Base-by-base conservation (phyloP, 2,888 invertebrate species). In the Drosophila paramelanica region DNA sequence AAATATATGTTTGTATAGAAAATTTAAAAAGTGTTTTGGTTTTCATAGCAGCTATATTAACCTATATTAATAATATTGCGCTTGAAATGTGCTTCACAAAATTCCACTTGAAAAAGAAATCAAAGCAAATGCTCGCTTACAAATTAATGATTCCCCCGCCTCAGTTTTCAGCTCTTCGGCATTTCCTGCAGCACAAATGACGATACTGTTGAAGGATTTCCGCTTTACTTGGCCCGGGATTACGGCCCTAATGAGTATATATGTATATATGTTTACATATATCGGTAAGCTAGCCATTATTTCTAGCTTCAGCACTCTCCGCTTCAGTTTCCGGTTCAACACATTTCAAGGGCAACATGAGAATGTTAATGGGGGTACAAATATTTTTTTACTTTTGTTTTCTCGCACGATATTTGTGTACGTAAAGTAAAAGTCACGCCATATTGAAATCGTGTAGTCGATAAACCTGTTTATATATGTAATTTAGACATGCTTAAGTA, bases 141-240 rank as follows among this genome's bases (percentile, higher is more conserved):
- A 31, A 10, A 31, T 36, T 52, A 76, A 59, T 70, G 45, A 45
- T 36, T 58, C 36, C 55, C 20, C 36, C 45, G 2, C 4, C 49
- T 51, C 36, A 23, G 25, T 39, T 1, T 17, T 17, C 42, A 14
- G 47, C 39, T 31, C 33, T 55, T 57, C 45, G 13, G 36, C 1
- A 60, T 72, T 74, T 74, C 78, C 73, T 66, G 39, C 41, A 38
- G 41, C 41, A 49, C 43, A 64, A 53, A 53, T 53, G 46, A 61
- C 67, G 73, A 74, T 74, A 58, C 31, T 50, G 45, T 25, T 42
- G 17, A 31, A 59, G 73, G 61, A 74, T 67, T 67, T 74, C 78
- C 74, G 73, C 23, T 42, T 51, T 49, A 61, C 72, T 65, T 71
- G 7, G 42, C 59, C 36, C 42, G 49, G 59, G 50, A 27, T 50